Percentiles rank a stretch among this genome's conserved stretches.
These are phyloP conservation scores for Macrosiphum euphorbiae DNA, from an alignment of 2,888 invertebrate genomes.

Conservation along the genomic window DNA sequence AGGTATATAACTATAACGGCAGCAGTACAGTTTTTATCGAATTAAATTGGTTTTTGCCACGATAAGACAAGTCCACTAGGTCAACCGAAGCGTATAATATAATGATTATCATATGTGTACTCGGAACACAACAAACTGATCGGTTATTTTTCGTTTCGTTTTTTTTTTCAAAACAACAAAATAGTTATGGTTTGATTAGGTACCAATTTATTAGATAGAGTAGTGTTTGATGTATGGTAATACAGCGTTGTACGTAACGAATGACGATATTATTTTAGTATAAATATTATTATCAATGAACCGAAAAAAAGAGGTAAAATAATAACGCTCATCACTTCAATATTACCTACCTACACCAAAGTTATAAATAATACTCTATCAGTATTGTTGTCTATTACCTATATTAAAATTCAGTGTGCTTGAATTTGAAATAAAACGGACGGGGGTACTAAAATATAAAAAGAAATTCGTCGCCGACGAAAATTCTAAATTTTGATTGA, in stretches of 20 bases:
- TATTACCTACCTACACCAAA: background rate
- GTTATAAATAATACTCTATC: background rate
- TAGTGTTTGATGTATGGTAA: background rate
- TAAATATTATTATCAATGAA: background rate
- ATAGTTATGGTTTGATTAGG: background rate
- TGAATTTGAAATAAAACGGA: too few relatives aligned
- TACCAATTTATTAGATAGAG: background rate
- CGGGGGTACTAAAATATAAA: too few relatives aligned
- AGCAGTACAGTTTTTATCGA: background rate
- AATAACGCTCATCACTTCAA: background rate
- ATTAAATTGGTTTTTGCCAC: background rate
- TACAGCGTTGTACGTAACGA: background rate
- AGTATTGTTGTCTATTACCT: background rate
- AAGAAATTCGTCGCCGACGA: too few relatives aligned
- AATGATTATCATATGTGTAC: background rate
- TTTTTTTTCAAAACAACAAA: background rate
- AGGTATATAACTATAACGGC: background rate
- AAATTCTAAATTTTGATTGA: too few relatives aligned
- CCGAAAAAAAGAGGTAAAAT: background rate
- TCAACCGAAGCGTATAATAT: background rate
- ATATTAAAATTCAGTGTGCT: background rate
- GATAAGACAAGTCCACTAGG: slow-evolving; percentile 29
- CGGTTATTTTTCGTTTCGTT: background rate
- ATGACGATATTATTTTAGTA: background rate
- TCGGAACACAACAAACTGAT: background rate